These are phyloP conservation scores for Micrasema minimum DNA, from an alignment of 1,140 invertebrate genomes.

Conservation along the genomic window DNA sequence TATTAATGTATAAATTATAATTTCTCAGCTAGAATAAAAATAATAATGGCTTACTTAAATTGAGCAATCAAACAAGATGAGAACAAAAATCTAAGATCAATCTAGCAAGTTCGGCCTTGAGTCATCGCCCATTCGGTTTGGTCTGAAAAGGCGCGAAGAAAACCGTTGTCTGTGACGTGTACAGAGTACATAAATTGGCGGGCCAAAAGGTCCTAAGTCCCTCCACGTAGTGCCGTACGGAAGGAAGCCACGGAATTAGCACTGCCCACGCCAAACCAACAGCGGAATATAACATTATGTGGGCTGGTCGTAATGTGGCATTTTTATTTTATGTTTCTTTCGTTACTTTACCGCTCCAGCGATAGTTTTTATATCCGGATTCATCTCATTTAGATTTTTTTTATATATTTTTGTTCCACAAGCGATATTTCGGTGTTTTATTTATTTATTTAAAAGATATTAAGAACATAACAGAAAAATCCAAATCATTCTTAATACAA, in stretches of 20 bases:
- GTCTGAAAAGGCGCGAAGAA: constrained; percentile 13
- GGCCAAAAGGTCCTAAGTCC: not conserved
- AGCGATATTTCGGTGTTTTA: too few relatives aligned
- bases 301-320: not conserved
- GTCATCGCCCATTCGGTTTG: constrained; percentile 18
- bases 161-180: constrained; percentile 9
- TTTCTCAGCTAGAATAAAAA: too few relatives aligned
- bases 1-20: too few relatives aligned
- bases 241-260: constrained; percentile 34
- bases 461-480: too few relatives aligned
- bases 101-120: not conserved
- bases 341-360: too few relatives aligned
- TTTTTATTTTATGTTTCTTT: not conserved
- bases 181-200: not conserved
- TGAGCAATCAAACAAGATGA: too few relatives aligned
- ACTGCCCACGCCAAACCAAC: constrained; percentile 8
- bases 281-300: constrained; percentile 23
- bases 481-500: too few relatives aligned
- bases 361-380: constrained; percentile 5
- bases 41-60: too few relatives aligned
- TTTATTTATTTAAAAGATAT: too few relatives aligned
- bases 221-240: not conserved
- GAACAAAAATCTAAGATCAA: too few relatives aligned
- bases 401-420: too few relatives aligned
- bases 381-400: not conserved